phyloP scores from a whole-genome alignment of 2,888 invertebrate species.

The Brenthis hecate region DNA sequence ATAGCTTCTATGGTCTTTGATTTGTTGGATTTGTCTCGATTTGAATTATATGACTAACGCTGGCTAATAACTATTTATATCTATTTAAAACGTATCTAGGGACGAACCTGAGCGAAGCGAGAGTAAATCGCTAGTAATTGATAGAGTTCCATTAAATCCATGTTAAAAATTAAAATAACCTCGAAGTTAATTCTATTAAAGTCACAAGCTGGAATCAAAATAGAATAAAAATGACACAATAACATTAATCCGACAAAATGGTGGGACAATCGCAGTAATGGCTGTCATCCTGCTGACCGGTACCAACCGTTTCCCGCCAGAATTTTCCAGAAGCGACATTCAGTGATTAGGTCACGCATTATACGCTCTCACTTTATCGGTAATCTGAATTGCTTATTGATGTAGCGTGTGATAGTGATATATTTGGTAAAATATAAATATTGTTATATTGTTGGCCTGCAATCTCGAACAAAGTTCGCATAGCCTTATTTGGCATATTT shows the following conservation, averaged over 20 bases:
- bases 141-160: too few relatives aligned
- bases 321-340: conserved; percentile 70
- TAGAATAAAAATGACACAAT: conserved; percentile 41
- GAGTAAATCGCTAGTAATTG: too few relatives aligned
- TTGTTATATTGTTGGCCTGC: neutral
- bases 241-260: conserved; percentile 48
- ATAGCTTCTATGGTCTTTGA: too few relatives aligned
- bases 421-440: neutral
- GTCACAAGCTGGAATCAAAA: conserved; percentile 5
- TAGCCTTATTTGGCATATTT: too few relatives aligned
- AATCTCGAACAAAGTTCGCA: neutral
- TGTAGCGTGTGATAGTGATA: conserved; percentile 1
- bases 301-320: conserved; percentile 64
- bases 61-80: too few relatives aligned
- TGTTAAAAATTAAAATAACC: too few relatives aligned
- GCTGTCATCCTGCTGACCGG: conserved; percentile 64
- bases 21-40: too few relatives aligned
- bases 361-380: conserved; percentile 20
- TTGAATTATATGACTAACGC: too few relatives aligned
- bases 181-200: neutral
- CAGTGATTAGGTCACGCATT: conserved; percentile 43
- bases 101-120: too few relatives aligned
- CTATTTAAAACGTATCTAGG: too few relatives aligned
- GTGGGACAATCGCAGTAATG: conserved; percentile 67
- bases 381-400: conserved; percentile 23